Base-by-base conservation (phyloP, 2,797 vertebrate genomes). In the Neostethus bicornis region DNA sequence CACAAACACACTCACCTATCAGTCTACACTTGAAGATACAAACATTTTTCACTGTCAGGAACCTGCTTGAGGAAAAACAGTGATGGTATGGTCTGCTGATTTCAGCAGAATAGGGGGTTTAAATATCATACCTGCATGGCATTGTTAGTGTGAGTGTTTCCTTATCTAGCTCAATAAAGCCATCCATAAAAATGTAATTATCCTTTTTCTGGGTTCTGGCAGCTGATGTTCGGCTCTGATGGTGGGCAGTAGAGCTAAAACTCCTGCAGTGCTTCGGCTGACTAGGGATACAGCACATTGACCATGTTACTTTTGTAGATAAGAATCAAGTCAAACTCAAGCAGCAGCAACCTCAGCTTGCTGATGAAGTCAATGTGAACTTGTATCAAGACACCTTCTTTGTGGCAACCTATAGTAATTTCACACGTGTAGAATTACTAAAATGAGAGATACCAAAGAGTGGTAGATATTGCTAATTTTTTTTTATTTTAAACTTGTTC, bases 1-100 rank as follows among this genome's bases (percentile, higher is more conserved):
- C 59, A 13, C 58, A 73, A 37, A 61, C 50, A 17, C 66, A 38
- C 32, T 34, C 47, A 28, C 48, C 43, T 54, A 82, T 67, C 62
- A 70, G 68, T 65, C 77, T 71, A 49, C 73, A 71, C 62, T 52
- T 67, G 75, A 69, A 81, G 77, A 89, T 70, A 87, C 57, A 41
- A 78, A 81, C 81, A 92, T 92, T 92, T 89, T 91, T 93, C 91
- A 90, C 70, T 91, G 91, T 92, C 92, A 91, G 76, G 70, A 85
- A 83, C 64, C 70, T 83, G 73, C 87, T 85, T 70, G 78, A 74
- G 80, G 82, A 87, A 90, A 87, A 84, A 79, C 79, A 85, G 65
- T 66, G 69, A 61, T 48, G 66, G 72, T 83, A 80, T 70, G 73
- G 82, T 84, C 66, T 90, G 90, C 90, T 91, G 90, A 91, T 91